Evolutionary conservation across 2,797 vertebrate species (phyloP).

Genomic region (Pipistrellus pipistrellus): DNA sequence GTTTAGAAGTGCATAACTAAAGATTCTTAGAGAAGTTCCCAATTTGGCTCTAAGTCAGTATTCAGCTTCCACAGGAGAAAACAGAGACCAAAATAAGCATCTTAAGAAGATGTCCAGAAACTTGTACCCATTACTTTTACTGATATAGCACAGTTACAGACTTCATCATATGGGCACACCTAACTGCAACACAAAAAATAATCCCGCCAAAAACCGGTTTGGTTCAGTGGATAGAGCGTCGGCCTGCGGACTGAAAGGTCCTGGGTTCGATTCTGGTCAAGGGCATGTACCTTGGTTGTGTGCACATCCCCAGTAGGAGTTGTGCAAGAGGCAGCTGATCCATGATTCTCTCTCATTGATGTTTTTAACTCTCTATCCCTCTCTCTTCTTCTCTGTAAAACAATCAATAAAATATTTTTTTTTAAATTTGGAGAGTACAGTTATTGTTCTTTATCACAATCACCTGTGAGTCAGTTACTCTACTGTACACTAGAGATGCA

Average conservation of each 20-base stretch:
- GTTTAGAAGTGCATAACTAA: not conserved
- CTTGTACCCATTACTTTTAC: not conserved
- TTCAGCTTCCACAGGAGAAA: not conserved
- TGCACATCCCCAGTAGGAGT: too few species aligned
- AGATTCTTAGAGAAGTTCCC: not conserved
- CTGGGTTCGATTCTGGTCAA: too few species aligned
- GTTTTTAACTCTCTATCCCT: too few species aligned
- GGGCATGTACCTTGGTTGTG: too few species aligned
- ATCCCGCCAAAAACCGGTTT: not conserved
- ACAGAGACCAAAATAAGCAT: not conserved
- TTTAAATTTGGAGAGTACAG: not conserved
- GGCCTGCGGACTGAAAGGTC: too few species aligned
- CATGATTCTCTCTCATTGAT: too few species aligned
- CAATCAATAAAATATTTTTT: too few species aligned
- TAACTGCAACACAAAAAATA: not conserved
- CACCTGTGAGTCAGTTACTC: not conserved
- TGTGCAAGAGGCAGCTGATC: too few species aligned
- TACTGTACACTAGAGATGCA: not conserved
- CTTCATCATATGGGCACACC: not conserved
- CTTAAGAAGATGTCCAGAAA: not conserved
- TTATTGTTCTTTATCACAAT: not conserved
- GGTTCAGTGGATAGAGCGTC: too few species aligned
- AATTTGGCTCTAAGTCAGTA: not conserved
- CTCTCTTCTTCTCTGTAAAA: too few species aligned
- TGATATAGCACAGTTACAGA: not conserved